A percentile compares a stretch with the other conserved stretches of the same genome.
Evolutionary conservation across 2,888 invertebrate genomes (phyloP).

Genomic region (Epinotia ramella): DNA sequence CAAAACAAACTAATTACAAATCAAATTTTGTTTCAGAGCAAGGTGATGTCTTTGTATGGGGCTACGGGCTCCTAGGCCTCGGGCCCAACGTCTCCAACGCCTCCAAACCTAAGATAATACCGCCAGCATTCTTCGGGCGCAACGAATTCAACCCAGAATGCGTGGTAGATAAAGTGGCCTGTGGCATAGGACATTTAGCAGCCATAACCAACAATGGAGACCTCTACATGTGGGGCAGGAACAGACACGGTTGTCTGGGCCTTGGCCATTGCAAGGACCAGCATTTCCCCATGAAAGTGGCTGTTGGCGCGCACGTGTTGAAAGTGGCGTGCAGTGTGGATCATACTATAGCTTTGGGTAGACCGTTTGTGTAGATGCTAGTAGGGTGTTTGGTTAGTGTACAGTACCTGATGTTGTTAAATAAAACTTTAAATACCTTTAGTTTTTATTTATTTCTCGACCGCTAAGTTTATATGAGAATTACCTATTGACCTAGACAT

Average conservation of each 20-base stretch:
- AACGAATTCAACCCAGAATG: conserved; percentile 92
- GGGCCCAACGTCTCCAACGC: conserved; percentile 91
- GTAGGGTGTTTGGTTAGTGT: conserved; percentile 12
- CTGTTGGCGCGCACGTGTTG: conserved; percentile 90
- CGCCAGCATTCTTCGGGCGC: conserved; percentile 92
- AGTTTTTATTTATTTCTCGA: conserved; percentile 6
- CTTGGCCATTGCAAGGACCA: conserved; percentile 93
- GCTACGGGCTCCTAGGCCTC: conserved; percentile 95
- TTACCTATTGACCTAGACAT: background rate
- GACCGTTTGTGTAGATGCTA: conserved; percentile 85
- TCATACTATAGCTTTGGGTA: conserved; percentile 91
- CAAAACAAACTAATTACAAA: background rate
- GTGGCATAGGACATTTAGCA: conserved; percentile 90
- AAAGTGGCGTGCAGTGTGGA: conserved; percentile 94
- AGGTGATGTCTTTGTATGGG: conserved; percentile 96
- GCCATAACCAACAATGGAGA: conserved; percentile 94
- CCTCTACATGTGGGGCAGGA: conserved; percentile 96
- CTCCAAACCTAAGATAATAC: conserved; percentile 89
- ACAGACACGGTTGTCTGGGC: conserved; percentile 93
- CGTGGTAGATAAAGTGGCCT: conserved; percentile 87
- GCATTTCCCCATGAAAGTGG: conserved; percentile 93
- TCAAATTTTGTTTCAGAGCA: conserved; percentile 83
- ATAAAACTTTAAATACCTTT: conserved; percentile 11
- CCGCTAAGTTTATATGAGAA: background rate
- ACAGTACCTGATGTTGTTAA: conserved; percentile 25